Percentiles rank a stretch among this genome's conserved stretches.
Evolutionary conservation across 2,888 invertebrate genomes (phyloP).

Genomic region (Myathropa florea): DNA sequence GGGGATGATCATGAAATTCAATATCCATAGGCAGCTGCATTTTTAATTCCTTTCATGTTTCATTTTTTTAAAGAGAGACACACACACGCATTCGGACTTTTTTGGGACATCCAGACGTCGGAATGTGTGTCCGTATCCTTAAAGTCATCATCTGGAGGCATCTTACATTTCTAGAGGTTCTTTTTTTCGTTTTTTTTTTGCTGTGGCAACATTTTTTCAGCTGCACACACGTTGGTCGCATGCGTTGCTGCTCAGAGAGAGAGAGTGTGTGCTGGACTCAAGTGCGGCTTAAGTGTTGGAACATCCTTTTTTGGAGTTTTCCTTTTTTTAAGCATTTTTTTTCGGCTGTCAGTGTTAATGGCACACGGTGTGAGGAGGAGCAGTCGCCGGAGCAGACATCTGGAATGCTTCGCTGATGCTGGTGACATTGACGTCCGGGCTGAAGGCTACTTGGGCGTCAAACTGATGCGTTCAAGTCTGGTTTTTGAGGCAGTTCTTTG

Average conservation of each 20-base stretch:
- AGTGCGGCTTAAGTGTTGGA: conserved; percentile 45
- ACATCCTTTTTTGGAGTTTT: conserved; percentile 8
- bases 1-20: conserved; percentile 52
- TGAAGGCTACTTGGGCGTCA: neutral
- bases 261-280: neutral
- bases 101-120: conserved; percentile 34
- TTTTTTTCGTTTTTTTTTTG: conserved; percentile 19
- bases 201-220: conserved; percentile 44
- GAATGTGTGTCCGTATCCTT: conserved; percentile 58
- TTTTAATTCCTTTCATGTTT: conserved; percentile 67
- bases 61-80: conserved; percentile 36
- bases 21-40: conserved; percentile 68
- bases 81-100: no score
- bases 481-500: neutral
- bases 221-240: conserved; percentile 50
- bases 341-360: neutral
- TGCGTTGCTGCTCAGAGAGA: conserved; percentile 20
- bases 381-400: neutral
- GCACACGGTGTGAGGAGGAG: neutral
- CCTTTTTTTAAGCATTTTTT: neutral
- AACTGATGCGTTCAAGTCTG: neutral
- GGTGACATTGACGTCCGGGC: neutral
- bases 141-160: conserved; percentile 58
- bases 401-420: neutral
- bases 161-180: conserved; percentile 59